These are phyloP conservation scores for Alosa alosa DNA, from an alignment of 2,113 vertebrate species.

Conservation along the genomic window DNA sequence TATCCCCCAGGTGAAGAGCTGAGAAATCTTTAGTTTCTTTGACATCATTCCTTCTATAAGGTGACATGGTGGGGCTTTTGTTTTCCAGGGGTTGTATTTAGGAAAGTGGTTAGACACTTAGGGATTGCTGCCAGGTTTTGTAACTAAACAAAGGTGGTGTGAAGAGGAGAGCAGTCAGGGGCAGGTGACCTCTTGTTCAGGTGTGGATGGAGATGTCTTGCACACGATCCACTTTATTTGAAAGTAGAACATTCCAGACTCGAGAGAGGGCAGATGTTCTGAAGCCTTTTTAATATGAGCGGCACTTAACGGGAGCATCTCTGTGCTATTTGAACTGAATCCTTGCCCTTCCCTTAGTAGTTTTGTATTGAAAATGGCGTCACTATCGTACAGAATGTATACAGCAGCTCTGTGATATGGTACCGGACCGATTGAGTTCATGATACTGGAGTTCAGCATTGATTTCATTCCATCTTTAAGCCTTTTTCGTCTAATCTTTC, in stretches of 20 bases:
- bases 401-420: neutral
- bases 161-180: neutral
- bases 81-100: neutral
- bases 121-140: neutral
- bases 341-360: neutral
- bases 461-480: neutral
- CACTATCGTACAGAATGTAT: conserved; percentile 12
- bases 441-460: neutral
- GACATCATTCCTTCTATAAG: neutral
- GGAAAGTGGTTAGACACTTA: neutral
- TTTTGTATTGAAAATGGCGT: neutral
- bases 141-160: neutral
- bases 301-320: neutral
- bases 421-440: neutral
- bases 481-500: neutral
- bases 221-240: conserved; percentile 19
- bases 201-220: conserved; percentile 23
- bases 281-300: neutral
- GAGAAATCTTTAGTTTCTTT: neutral
- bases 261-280: conserved; percentile 16
- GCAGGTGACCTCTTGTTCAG: conserved; percentile 5
- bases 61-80: neutral
- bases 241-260: conserved; percentile 31
- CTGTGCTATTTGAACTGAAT: neutral
- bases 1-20: conserved; percentile 25